Evolutionary conservation across 2,888 invertebrate species (phyloP).

Genomic region (Baronia brevicornis): DNA sequence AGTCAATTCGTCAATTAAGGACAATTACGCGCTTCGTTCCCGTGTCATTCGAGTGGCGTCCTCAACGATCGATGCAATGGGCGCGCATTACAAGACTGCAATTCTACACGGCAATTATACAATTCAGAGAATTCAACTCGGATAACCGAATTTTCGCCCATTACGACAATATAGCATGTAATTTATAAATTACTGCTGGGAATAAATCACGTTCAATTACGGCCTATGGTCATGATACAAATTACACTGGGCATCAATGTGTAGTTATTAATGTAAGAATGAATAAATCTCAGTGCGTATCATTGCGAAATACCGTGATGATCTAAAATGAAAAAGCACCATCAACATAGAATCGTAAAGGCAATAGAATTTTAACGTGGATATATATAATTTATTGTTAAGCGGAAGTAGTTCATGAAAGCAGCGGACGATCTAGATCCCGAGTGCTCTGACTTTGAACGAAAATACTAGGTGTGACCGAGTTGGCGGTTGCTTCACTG

Average conservation of each 20-base stretch:
- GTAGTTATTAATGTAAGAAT: too few species aligned
- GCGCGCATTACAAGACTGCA: constrained; percentile 50
- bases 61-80: constrained; percentile 49
- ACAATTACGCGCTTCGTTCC: constrained; percentile 57
- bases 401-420: constrained; percentile 10
- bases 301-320: too few species aligned
- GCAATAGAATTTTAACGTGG: too few species aligned
- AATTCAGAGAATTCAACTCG: constrained; percentile 35
- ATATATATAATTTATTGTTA: constrained; percentile 9
- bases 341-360: too few species aligned
- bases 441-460: constrained; percentile 27
- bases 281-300: too few species aligned
- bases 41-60: constrained; percentile 29
- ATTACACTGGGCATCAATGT: too few species aligned
- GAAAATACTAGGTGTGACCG: constrained; percentile 49
- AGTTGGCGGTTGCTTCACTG: constrained; percentile 47
- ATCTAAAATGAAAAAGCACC: too few species aligned
- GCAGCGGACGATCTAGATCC: constrained; percentile 11
- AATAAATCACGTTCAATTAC: too few species aligned
- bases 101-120: constrained; percentile 58
- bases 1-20: constrained; percentile 62
- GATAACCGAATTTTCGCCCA: constrained; percentile 15
- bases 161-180: constrained; percentile 22
- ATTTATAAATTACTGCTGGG: constrained; percentile 7
- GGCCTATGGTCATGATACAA: too few species aligned